Percentiles rank a stretch among this genome's conserved stretches.
Conservation (phyloP, 92 coral and sea anemone genomes). For the Epizoanthus scotinus region DNA sequence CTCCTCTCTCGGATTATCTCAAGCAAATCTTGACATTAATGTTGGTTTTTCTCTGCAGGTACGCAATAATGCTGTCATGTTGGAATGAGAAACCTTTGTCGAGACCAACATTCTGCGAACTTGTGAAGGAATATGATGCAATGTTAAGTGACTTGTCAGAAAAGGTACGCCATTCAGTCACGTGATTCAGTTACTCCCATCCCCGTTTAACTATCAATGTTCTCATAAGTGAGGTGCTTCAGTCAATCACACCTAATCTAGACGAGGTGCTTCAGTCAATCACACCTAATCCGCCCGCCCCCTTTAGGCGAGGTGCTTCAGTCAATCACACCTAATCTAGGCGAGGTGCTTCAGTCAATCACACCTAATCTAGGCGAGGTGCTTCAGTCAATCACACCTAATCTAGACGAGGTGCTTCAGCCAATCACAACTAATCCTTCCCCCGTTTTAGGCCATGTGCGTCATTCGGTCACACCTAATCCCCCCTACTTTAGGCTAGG, state of each 20-base stretch:
- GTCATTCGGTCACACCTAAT: not conserved
- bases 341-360: too few relatives aligned
- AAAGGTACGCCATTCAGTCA: slow-evolving; percentile 51
- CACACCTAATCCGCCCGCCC: not conserved
- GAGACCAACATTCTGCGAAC: slow-evolving; percentile 82
- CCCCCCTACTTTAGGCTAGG: too few relatives aligned
- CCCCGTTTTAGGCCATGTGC: too few relatives aligned
- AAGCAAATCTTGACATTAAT: too few relatives aligned
- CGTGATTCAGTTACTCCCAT: too few relatives aligned
- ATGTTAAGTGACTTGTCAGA: slow-evolving; percentile 75
- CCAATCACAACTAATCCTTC: too few relatives aligned
- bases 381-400: not conserved
- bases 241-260: not conserved
- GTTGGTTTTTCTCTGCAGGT: slow-evolving; percentile 41
- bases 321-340: too few relatives aligned
- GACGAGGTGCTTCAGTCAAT: too few relatives aligned
- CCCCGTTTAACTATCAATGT: not conserved
- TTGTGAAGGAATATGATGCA: slow-evolving; percentile 82
- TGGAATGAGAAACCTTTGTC: slow-evolving; percentile 86
- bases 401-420: not conserved
- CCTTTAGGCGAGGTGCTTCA: too few relatives aligned
- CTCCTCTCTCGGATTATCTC: too few relatives aligned
- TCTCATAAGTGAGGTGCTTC: not conserved
- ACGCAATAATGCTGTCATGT: slow-evolving; percentile 79
- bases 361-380: too few relatives aligned